Conservation (phyloP, 2,113 vertebrate genomes). For the Menidia beryllina region DNA sequence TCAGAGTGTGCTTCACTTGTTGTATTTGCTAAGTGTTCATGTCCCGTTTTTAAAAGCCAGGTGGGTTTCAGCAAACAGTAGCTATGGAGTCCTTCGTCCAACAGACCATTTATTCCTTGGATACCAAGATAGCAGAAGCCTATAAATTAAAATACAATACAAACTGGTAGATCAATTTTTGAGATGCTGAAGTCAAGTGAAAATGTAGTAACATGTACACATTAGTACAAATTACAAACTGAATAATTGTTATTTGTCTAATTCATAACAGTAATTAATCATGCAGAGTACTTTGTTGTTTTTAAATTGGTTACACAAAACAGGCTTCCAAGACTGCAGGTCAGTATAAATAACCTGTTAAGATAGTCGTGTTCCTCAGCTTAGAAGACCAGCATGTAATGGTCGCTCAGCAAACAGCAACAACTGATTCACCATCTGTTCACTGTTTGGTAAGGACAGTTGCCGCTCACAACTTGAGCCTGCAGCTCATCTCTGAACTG, state of each 20-base stretch:
- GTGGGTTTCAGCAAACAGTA: constrained; percentile 8
- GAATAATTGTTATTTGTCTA: background rate
- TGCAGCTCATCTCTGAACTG: constrained; percentile 33
- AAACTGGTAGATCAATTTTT: background rate
- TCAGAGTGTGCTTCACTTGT: background rate
- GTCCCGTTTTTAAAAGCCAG: constrained; percentile 15
- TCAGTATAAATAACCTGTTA: constrained; percentile 33
- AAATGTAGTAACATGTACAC: background rate
- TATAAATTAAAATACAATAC: background rate
- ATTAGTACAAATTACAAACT: background rate
- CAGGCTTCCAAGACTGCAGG: too few relatives aligned
- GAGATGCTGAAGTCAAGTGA: background rate
- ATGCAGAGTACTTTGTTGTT: too few relatives aligned
- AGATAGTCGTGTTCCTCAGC: constrained; percentile 6
- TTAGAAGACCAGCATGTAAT: constrained; percentile 8
- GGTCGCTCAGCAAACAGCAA: constrained; percentile 59
- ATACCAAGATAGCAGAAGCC: background rate
- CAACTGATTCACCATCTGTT: constrained; percentile 70
- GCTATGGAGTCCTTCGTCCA: background rate
- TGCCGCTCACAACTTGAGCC: constrained; percentile 34
- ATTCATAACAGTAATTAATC: background rate
- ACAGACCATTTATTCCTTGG: background rate
- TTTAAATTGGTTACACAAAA: too few relatives aligned
- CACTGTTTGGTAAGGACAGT: constrained; percentile 67
- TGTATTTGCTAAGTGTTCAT: background rate